phyloP scores from a whole-genome alignment of 2,888 invertebrate species.

The Sarcophaga rosellei region DNA sequence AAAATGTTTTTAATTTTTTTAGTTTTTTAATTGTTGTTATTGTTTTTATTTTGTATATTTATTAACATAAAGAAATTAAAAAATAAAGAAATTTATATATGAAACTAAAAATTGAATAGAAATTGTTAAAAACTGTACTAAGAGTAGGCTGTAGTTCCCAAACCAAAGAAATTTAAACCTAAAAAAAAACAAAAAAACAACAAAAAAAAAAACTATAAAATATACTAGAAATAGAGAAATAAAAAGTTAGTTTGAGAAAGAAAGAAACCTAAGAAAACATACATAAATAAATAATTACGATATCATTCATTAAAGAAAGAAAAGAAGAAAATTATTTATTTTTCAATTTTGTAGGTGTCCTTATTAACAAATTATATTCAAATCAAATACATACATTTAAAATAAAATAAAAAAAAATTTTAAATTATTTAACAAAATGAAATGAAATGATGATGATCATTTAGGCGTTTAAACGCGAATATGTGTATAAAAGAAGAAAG shows the following conservation, averaged over 20 bases:
- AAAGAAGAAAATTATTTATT: conserved; percentile 2
- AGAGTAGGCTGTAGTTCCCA: conserved; percentile 69
- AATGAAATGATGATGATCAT: conserved; percentile 44
- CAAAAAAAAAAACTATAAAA: conserved; percentile 11
- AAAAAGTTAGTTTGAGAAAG: conserved; percentile 61
- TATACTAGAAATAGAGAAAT: background rate
- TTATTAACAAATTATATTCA: conserved; percentile 47
- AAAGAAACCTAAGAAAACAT: conserved; percentile 3
- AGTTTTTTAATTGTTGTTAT: background rate
- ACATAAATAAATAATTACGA: background rate
- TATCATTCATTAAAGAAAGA: no score
- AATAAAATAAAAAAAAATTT: no score
- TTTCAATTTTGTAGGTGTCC: conserved; percentile 64
- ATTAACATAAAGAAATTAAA: background rate
- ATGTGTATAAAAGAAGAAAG: background rate
- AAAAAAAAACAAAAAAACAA: conserved; percentile 23
- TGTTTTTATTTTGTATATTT: background rate
- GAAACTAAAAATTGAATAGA: conserved; percentile 17
- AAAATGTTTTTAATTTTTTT: background rate
- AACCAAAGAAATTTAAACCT: conserved; percentile 63
- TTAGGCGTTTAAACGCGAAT: background rate
- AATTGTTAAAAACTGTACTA: conserved; percentile 59
- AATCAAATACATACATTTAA: conserved; percentile 1
- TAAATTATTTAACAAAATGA: background rate
- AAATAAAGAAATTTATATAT: conserved; percentile 14